Evolutionary conservation across 2,113 vertebrate genomes (phyloP).

Genomic region (Nycticorax nycticorax): DNA sequence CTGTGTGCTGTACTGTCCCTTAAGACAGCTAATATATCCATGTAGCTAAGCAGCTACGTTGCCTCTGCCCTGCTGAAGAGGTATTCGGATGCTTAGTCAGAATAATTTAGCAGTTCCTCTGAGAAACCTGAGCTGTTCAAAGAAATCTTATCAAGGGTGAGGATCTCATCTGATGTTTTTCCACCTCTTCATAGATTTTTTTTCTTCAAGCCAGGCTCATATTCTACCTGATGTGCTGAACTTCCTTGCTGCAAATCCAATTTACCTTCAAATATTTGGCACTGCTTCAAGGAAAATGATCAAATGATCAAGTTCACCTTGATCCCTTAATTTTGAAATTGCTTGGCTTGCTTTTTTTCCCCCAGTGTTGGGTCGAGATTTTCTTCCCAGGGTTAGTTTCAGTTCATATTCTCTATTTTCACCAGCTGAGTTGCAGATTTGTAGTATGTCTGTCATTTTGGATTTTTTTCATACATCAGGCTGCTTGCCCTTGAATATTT

Average conservation of each 20-base stretch:
- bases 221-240: conserved; percentile 67
- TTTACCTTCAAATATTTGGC: conserved; percentile 72
- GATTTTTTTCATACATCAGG: conserved; percentile 31
- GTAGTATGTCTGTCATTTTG: conserved; percentile 46
- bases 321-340: conserved; percentile 67
- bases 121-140: conserved; percentile 26
- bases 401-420: conserved; percentile 51
- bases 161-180: conserved; percentile 45
- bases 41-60: background rate
- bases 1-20: background rate
- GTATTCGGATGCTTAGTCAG: background rate
- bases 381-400: conserved; percentile 51
- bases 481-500: conserved; percentile 69
- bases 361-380: conserved; percentile 37
- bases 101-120: conserved; percentile 34
- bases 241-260: conserved; percentile 64
- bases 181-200: conserved; percentile 30
- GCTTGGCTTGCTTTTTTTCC: conserved; percentile 47
- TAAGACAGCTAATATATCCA: background rate
- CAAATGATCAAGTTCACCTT: conserved; percentile 68
- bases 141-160: conserved; percentile 16
- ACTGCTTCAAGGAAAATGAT: conserved; percentile 68
- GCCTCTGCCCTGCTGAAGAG: background rate
- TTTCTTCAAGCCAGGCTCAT: conserved; percentile 20
- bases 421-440: conserved; percentile 67